A percentile compares a stretch with the other conserved stretches of the same genome.
Conservation (phyloP, 2,888 invertebrate species). For the Tetheella fluctuosa region DNA sequence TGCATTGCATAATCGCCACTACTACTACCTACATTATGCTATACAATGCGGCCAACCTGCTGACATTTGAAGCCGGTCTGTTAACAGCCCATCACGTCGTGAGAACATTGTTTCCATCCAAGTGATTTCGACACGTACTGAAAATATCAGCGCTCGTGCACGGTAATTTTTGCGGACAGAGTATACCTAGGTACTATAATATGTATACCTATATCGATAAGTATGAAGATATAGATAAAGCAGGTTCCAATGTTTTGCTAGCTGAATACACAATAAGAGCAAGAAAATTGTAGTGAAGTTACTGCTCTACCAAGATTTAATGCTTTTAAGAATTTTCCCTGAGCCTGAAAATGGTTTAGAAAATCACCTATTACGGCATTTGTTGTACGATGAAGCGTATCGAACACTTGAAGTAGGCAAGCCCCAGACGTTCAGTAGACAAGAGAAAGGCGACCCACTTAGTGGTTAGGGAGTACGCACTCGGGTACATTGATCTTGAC, state of each 20-base stretch:
- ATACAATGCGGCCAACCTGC: not conserved
- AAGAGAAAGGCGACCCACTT: slow-evolving; percentile 71
- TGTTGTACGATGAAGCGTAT: slow-evolving; percentile 2
- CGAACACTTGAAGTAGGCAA: slow-evolving; percentile 12
- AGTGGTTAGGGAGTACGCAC: slow-evolving; percentile 32
- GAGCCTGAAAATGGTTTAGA: not conserved
- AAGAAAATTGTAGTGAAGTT: no score
- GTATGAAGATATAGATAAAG: not conserved
- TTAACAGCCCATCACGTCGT: slow-evolving; percentile 1
- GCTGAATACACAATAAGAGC: not conserved
- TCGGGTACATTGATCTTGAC: slow-evolving; percentile 51
- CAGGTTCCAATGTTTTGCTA: not conserved
- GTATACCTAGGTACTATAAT: no score
- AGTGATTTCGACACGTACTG: slow-evolving; percentile 10
- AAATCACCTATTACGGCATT: not conserved
- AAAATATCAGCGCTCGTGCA: slow-evolving; percentile 1
- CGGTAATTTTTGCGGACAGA: not conserved
- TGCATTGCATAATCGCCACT: slow-evolving; percentile 9
- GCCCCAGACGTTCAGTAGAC: slow-evolving; percentile 69
- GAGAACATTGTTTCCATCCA: slow-evolving; percentile 7
- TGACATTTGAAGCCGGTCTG: slow-evolving; percentile 11
- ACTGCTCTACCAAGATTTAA: not conserved
- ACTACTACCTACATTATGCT: not conserved
- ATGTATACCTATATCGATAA: not conserved
- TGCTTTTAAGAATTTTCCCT: not conserved